These are phyloP conservation scores for Megaceryle torquata DNA, from an alignment of 2,113 vertebrate genomes.

Conservation along the genomic window DNA sequence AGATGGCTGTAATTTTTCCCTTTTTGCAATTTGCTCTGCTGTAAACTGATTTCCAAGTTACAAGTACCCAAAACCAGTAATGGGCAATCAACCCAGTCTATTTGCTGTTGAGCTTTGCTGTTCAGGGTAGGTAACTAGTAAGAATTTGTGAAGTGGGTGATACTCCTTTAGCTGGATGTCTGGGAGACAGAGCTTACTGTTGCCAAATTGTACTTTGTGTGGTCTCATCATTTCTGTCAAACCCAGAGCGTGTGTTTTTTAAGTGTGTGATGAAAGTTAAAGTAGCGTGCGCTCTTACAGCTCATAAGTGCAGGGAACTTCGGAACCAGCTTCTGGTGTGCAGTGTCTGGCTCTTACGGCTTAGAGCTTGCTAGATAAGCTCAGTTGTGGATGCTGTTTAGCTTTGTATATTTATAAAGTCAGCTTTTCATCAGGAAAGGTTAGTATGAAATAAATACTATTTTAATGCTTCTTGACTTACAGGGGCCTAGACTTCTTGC, in stretches of 20 bases:
- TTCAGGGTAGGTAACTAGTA: not conserved
- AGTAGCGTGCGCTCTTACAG: not conserved
- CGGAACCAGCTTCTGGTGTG: not conserved
- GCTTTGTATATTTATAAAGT: not conserved
- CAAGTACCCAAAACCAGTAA: not conserved
- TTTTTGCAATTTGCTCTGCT: not conserved
- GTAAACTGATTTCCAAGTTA: not conserved
- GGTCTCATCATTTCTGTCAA: not conserved
- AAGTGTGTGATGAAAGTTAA: not conserved
- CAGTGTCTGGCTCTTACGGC: not conserved
- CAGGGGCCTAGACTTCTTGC: not conserved
- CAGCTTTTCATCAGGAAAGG: not conserved
- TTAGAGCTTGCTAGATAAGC: not conserved
- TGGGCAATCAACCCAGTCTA: not conserved
- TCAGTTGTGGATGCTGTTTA: not conserved
- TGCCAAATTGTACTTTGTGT: not conserved
- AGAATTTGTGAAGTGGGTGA: not conserved
- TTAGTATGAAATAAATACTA: not conserved
- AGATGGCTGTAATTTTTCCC: not conserved
- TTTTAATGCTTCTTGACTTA: not conserved
- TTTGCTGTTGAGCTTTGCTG: not conserved
- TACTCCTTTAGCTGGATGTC: not conserved
- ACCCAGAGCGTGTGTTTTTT: not conserved
- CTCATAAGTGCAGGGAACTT: not conserved
- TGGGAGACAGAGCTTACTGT: not conserved